Evolutionary conservation across 2,797 vertebrate species (phyloP).

Genomic region (Novumbra hubbsi): DNA sequence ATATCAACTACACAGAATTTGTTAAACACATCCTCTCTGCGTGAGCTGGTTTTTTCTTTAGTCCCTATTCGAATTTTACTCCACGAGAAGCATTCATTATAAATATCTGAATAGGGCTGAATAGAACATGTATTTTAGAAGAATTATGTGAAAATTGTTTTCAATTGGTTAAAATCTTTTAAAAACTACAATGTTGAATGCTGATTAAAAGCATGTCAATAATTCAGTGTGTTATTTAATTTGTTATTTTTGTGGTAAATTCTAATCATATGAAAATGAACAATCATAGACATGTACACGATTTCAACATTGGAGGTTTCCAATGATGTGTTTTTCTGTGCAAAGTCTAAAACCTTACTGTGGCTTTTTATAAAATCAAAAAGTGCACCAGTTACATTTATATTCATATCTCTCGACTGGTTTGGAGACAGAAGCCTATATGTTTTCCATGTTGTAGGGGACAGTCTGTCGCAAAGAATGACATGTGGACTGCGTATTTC

Average conservation of each 20-base stretch:
- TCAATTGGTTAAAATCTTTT: neutral
- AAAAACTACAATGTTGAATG: neutral
- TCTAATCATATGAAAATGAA: neutral
- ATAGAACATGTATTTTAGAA: neutral
- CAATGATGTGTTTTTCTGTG: too few species aligned
- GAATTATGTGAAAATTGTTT: neutral
- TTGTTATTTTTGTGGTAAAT: neutral
- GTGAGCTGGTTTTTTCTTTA: conserved; percentile 73
- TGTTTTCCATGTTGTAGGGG: too few species aligned
- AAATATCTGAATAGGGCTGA: neutral
- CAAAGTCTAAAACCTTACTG: too few species aligned
- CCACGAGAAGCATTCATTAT: conserved; percentile 29
- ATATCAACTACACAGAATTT: conserved; percentile 95
- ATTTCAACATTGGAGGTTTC: too few species aligned
- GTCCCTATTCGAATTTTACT: conserved; percentile 52
- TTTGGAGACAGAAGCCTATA: too few species aligned
- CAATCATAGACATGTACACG: too few species aligned
- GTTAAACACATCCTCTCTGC: conserved; percentile 91
- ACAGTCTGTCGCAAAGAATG: too few species aligned
- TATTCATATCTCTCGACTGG: too few species aligned
- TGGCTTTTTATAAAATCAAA: too few species aligned
- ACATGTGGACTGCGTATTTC: too few species aligned
- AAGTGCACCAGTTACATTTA: too few species aligned
- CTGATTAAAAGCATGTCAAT: neutral
- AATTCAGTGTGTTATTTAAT: neutral